Conservation (phyloP, 2,797 vertebrate species). For the Pampus argenteus region DNA sequence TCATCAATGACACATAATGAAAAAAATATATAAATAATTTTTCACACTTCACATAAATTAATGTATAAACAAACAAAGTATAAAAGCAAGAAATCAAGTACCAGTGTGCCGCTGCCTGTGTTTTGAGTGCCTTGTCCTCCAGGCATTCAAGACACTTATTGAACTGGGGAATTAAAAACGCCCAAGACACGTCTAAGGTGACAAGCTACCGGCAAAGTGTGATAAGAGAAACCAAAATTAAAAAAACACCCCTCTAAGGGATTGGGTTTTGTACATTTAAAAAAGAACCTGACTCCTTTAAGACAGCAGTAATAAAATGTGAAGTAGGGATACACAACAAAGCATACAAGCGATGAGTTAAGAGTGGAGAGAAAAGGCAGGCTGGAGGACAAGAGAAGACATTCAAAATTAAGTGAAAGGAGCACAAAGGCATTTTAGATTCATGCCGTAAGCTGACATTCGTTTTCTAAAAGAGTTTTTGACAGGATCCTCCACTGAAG, state of each 20-base stretch:
- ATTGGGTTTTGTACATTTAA: too few relatives aligned
- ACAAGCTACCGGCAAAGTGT: conserved; percentile 57
- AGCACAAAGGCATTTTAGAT: conserved; percentile 31
- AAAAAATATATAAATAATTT: conserved; percentile 33
- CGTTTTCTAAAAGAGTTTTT: conserved; percentile 23
- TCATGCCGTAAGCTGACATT: conserved; percentile 30
- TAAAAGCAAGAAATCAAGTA: conserved; percentile 25
- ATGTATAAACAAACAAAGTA: conserved; percentile 35
- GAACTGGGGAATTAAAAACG: conserved; percentile 31
- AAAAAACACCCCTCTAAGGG: conserved; percentile 46
- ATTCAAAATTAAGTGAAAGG: conserved; percentile 30
- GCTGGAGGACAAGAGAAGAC: conserved; percentile 19
- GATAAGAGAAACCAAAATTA: conserved; percentile 62
- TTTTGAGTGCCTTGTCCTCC: conserved; percentile 22
- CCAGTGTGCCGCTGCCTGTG: conserved; percentile 26
- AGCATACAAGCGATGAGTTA: conserved; percentile 26
- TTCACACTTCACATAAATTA: conserved; percentile 29
- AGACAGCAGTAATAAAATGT: conserved; percentile 50
- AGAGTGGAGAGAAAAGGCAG: conserved; percentile 28
- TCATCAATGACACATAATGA: conserved; percentile 15
- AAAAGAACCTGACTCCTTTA: too few relatives aligned
- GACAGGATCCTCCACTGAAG: neutral
- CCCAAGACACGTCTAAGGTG: conserved; percentile 39
- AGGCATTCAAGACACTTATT: conserved; percentile 39
- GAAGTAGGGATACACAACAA: conserved; percentile 35